These are phyloP conservation scores for Ibidorhyncha struthersii DNA, from an alignment of 2,113 vertebrate genomes.

Conservation along the genomic window DNA sequence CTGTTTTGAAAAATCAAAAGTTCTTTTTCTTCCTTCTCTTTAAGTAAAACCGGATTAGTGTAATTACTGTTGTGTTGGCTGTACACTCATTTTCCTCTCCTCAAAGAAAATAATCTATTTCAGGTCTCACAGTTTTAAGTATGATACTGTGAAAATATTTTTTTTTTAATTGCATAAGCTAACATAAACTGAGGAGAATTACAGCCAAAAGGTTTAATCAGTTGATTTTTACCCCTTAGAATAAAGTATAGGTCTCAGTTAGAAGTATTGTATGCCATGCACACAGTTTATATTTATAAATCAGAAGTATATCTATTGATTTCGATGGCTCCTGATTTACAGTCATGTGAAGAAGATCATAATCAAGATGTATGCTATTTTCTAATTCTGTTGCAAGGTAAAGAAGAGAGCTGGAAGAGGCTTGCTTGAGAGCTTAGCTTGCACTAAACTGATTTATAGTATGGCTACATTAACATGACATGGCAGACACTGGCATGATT, in stretches of 20 bases:
- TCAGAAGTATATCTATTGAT: not conserved
- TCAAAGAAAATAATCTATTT: not conserved
- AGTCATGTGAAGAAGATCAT: not conserved
- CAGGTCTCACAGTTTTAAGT: not conserved
- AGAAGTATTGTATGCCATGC: not conserved
- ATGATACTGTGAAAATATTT: not conserved
- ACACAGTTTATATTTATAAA: not conserved
- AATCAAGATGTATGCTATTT: not conserved
- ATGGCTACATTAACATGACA: not conserved
- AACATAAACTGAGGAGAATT: not conserved
- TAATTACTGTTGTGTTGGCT: not conserved
- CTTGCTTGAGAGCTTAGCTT: not conserved
- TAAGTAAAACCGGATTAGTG: not conserved
- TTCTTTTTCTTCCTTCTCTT: not conserved
- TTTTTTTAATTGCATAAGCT: not conserved
- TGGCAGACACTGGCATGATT: not conserved
- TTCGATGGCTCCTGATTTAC: not conserved
- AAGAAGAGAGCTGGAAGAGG: not conserved
- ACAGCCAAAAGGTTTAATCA: not conserved
- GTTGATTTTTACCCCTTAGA: not conserved
- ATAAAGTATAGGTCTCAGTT: not conserved
- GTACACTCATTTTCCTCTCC: not conserved
- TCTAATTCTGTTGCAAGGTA: not conserved
- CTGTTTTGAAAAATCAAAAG: not conserved
- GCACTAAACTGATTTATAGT: not conserved